Conservation (phyloP, 2,888 invertebrate species). For the Apoda limacodes region DNA sequence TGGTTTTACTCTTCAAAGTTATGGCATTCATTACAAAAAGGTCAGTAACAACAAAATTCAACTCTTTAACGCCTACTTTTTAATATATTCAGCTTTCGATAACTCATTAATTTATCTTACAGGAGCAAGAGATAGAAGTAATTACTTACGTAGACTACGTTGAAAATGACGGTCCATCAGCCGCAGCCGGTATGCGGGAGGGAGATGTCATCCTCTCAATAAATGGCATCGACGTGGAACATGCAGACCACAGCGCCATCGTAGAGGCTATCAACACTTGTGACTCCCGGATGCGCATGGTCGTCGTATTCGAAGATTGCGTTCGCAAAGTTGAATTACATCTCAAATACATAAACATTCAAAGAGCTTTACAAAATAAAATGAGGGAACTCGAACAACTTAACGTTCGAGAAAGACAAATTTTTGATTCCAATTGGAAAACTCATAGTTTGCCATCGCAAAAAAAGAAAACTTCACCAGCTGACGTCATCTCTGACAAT, state of each 20-base stretch:
- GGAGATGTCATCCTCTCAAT: constrained; percentile 97
- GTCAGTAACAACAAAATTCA: constrained; percentile 25
- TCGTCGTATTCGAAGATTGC: constrained; percentile 96
- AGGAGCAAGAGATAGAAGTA: constrained; percentile 93
- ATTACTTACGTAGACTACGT: constrained; percentile 98
- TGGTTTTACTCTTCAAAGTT: constrained; percentile 97
- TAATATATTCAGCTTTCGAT: too few species aligned
- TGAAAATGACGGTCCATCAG: constrained; percentile 92
- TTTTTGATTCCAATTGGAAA: constrained; percentile 89
- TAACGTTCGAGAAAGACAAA: constrained; percentile 83
- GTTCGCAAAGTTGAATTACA: constrained; percentile 94
- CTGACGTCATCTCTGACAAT: constrained; percentile 50
- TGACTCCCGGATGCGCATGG: constrained; percentile 93
- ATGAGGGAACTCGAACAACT: constrained; percentile 87
- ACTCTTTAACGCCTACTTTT: neutral
- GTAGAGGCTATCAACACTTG: constrained; percentile 93
- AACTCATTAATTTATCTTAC: constrained; percentile 12
- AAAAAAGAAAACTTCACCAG: constrained; percentile 77
- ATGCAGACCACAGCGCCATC: constrained; percentile 92
- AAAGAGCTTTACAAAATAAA: constrained; percentile 85
- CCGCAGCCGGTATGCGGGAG: constrained; percentile 92
- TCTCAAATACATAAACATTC: constrained; percentile 91
- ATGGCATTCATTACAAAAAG: constrained; percentile 95
- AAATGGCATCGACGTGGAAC: constrained; percentile 95
- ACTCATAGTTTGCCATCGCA: constrained; percentile 89